Base-by-base conservation (phyloP, 1,140 invertebrate species). In the Papilio machaon region DNA sequence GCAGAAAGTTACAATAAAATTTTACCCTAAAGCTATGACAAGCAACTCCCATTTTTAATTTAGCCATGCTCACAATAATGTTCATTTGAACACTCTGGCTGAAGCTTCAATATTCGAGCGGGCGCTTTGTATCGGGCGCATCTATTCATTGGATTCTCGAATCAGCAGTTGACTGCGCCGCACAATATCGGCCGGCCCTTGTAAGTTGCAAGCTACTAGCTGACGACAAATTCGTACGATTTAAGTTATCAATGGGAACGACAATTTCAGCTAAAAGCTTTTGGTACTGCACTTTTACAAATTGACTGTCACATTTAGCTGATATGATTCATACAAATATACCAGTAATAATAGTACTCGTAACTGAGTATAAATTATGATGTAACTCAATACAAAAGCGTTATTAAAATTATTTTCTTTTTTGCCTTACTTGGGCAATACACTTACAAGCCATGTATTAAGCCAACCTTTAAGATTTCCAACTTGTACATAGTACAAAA, bases 171-270 rank as follows among this genome's bases (percentile, higher is more conserved):
- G 47, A 23, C 73, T 75, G 19, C 47, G 11, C 46, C 46, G 73
- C 47, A 75, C 73, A 52, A 75, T 75, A 75, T 75, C 47, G 46
- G 10, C n/a, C 73, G 46, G 46, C 73, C 43, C 73, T 75, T 52
- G 43, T 47, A 75, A 75, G 46, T 75, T 52, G 43, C 73, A 52
- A 75, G 73, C 73, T 23, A 75, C 38, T 23, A 10, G 74, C 74
- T 76, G 74, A 76, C 74, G 74, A 70, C 74, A 15, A 76, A 76
- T 19, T 52, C 46, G 74, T 76, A 76, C 74, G 74, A 52, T 47
- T 76, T 73, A 73, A 73, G 43, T 46, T 73, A 5, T 46, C 73
- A 47, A 73, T 47, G 8, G 73, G 17, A 47, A 43, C 17, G 38
- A 43, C 73, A 47, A 70, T 70, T 70, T 70, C 64, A 70, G 64